Base-by-base conservation (phyloP, 2,113 vertebrate genomes). In the Gasterosteus aculeatus region DNA sequence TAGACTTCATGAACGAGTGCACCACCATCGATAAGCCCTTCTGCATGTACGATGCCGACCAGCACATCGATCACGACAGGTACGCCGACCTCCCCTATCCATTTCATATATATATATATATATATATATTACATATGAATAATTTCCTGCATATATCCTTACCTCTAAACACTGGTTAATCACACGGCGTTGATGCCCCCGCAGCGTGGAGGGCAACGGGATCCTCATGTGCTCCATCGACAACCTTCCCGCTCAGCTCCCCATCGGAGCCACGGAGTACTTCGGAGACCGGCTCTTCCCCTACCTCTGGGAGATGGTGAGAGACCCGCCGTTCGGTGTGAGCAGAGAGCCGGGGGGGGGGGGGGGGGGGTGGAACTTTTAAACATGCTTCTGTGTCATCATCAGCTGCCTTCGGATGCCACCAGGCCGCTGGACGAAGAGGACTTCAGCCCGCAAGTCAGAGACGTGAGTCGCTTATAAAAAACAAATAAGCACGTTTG, bases 171-270 rank as follows among this genome's bases (percentile, higher is more conserved):
- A 14, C n/a, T 5, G 11, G 38, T n/a, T 44, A 16, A 16, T 44
- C 26, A 29, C 0, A 1, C 35, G 41, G 16, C 12, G 8, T 42
- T 42, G 2, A 15, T 4, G 38, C 9, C 62, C 47, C 1, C 53
- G 41, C 85, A 99, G 98, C 29, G 95, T 99, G 67, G 97, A 98
- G 91, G 98, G 97, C 65, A 96, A 93, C 0, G 98, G 98, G 22
- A 96, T 99, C 91, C 94, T 99, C 74, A 99, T 99, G 97, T 99
- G 98, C 90, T 99, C 98, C 83, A 99, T 99, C 66, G 98, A 99
- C 85, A 99, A 99, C 89, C 89, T 99, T 53, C 98, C 98, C 0
- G 98, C 98, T 56, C 98, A 99, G 91, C 96, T 99, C 53, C 98
- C 98, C 8, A 96, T 98, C 49, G 98, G 99, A 91, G 95, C 98